Conservation (phyloP, 1,140 invertebrate genomes). For the Scaptomyza graminum region DNA sequence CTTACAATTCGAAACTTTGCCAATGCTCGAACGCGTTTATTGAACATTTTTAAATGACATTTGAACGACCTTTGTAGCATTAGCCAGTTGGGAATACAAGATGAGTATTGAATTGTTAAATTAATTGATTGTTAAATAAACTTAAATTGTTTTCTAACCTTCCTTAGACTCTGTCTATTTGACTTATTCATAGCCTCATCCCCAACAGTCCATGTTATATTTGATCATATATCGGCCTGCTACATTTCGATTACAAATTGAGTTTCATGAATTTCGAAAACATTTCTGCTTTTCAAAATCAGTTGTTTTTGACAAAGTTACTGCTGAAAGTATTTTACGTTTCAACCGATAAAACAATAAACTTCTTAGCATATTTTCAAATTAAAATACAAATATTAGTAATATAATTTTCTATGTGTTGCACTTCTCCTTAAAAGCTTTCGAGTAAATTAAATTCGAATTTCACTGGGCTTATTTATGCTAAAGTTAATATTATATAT, state of each 20-base stretch:
- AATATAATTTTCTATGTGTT: not conserved
- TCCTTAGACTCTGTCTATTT: too few relatives aligned
- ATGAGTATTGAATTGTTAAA: not conserved
- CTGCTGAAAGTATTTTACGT: too few relatives aligned
- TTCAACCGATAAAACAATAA: too few relatives aligned
- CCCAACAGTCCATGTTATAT: too few relatives aligned
- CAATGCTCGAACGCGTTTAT: not conserved
- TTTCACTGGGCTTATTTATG: not conserved
- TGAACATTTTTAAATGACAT: not conserved
- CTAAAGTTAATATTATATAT: conserved; percentile 2
- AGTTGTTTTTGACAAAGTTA: too few relatives aligned
- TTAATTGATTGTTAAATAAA: not conserved
- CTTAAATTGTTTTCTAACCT: too few relatives aligned
- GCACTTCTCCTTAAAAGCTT: not conserved
- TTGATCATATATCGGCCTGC: too few relatives aligned
- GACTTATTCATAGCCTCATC: too few relatives aligned
- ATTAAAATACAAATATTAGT: too few relatives aligned
- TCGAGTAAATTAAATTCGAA: not conserved
- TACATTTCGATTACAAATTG: too few relatives aligned
- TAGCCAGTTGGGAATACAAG: not conserved
- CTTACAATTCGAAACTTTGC: not conserved
- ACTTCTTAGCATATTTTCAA: too few relatives aligned
- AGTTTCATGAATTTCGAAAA: not conserved
- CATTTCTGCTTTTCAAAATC: not conserved
- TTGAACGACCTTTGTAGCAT: not conserved